These are phyloP conservation scores for Mycalesis mineus DNA, from an alignment of 2,888 invertebrate genomes.

Conservation along the genomic window DNA sequence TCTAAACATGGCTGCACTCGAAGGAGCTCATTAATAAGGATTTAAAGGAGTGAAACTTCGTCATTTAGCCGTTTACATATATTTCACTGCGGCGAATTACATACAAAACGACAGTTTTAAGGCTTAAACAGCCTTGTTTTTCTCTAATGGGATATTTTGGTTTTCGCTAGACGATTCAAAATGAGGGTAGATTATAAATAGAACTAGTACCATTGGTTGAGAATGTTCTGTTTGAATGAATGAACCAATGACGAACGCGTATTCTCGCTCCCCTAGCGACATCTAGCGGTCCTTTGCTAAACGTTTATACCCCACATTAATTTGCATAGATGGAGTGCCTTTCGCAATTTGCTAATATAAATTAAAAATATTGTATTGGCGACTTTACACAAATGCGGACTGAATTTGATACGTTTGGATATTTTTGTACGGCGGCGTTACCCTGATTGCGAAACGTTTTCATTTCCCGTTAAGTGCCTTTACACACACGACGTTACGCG, in stretches of 20 bases:
- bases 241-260: background rate
- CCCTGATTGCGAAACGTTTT: conserved; percentile 6
- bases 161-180: background rate
- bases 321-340: conserved; percentile 66
- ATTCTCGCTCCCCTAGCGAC: background rate
- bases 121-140: too few relatives aligned
- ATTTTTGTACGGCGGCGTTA: conserved; percentile 44
- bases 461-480: conserved; percentile 36
- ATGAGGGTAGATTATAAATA: background rate
- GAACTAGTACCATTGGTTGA: background rate
- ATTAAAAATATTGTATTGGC: conserved; percentile 39
- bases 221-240: background rate
- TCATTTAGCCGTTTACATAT: too few relatives aligned
- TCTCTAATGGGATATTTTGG: background rate
- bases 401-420: conserved; percentile 61
- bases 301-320: conserved; percentile 30
- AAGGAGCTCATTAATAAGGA: background rate
- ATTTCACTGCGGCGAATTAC: too few relatives aligned
- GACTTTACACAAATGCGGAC: conserved; percentile 53
- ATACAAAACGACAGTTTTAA: too few relatives aligned
- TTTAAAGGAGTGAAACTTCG: too few relatives aligned
- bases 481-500: background rate
- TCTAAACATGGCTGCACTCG: background rate
- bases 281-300: conserved; percentile 13
- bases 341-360: conserved; percentile 44